Conservation (phyloP, 2,888 invertebrate genomes). For the Notocelia uddmanniana region DNA sequence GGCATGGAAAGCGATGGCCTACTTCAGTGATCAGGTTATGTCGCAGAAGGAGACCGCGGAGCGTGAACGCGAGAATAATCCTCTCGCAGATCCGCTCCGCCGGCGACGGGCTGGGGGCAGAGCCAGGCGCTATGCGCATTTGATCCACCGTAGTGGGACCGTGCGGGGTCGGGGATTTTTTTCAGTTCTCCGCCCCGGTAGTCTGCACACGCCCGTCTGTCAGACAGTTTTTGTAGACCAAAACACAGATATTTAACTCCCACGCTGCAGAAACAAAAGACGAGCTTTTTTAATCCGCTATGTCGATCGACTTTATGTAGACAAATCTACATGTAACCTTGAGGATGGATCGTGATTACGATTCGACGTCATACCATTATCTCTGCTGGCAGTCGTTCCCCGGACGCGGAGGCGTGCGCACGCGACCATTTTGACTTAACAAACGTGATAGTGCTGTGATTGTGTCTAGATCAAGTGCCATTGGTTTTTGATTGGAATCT, state of each 20-base stretch:
- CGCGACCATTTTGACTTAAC: neutral
- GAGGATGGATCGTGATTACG: constrained; percentile 25
- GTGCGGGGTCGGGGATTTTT: too few species aligned
- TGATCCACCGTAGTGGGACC: too few species aligned
- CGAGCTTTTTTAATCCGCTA: neutral
- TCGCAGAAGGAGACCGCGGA: too few species aligned
- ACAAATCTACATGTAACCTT: constrained; percentile 32
- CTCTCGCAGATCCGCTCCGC: too few species aligned
- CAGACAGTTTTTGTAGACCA: neutral
- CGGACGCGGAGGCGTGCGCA: neutral
- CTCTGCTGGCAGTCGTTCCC: constrained; percentile 24
- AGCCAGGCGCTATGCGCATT: too few species aligned
- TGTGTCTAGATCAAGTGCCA: constrained; percentile 15
- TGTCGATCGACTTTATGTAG: constrained; percentile 6
- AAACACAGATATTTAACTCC: neutral
- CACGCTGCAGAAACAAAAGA: neutral
- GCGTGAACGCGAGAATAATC: too few species aligned
- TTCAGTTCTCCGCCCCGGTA: neutral
- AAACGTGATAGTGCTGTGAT: constrained; percentile 6
- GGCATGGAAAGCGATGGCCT: too few species aligned
- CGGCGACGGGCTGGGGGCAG: too few species aligned
- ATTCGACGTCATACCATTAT: constrained; percentile 33
- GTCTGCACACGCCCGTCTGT: neutral
- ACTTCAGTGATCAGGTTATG: too few species aligned
- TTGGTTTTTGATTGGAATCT: constrained; percentile 6